These are phyloP conservation scores for Drosophila pseudoobscura DNA, from an alignment of 1,140 invertebrate species.

Conservation along the genomic window DNA sequence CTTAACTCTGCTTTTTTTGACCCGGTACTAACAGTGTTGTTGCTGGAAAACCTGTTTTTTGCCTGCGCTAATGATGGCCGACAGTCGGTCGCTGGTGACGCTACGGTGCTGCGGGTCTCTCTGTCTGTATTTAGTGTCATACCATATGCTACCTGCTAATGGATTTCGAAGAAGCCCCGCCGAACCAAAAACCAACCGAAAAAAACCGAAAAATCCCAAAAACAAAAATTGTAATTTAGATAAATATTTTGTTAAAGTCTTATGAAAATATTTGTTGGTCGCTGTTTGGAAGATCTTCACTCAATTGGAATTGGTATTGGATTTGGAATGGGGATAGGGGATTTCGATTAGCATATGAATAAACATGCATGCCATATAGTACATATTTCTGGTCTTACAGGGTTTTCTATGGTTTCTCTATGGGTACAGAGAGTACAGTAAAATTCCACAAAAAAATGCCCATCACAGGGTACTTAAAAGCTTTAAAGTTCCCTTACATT, in stretches of 20 bases:
- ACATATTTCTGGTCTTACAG: not conserved
- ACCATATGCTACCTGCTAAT: slow-evolving; percentile 81
- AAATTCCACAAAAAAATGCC: too few relatives aligned
- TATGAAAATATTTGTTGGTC: slow-evolving; percentile 36
- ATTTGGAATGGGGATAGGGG: slow-evolving; percentile 11
- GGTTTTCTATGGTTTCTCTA: too few relatives aligned
- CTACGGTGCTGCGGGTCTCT: too few relatives aligned
- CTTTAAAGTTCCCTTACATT: too few relatives aligned
- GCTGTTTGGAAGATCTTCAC: slow-evolving; percentile 14
- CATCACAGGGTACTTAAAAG: too few relatives aligned
- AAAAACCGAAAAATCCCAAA: slow-evolving; percentile 3
- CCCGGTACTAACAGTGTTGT: slow-evolving; percentile 43
- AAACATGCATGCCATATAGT: slow-evolving; percentile 10
- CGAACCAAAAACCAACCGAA: not conserved
- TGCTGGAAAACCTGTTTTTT: slow-evolving; percentile 51
- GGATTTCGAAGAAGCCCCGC: slow-evolving; percentile 68
- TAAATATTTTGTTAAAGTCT: slow-evolving; percentile 54
- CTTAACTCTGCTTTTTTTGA: slow-evolving; percentile 21
- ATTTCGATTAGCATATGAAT: slow-evolving; percentile 46
- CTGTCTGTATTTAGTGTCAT: slow-evolving; percentile 60
- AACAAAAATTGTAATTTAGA: slow-evolving; percentile 44
- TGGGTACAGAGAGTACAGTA: too few relatives aligned
- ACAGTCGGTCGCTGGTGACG: slow-evolving; percentile 16
- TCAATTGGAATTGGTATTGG: not conserved
- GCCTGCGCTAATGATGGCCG: slow-evolving; percentile 49